Percentiles rank a stretch among this genome's conserved stretches.
Evolutionary conservation across 2,888 invertebrate species (phyloP).

Genomic region (Thereva nobilitata): DNA sequence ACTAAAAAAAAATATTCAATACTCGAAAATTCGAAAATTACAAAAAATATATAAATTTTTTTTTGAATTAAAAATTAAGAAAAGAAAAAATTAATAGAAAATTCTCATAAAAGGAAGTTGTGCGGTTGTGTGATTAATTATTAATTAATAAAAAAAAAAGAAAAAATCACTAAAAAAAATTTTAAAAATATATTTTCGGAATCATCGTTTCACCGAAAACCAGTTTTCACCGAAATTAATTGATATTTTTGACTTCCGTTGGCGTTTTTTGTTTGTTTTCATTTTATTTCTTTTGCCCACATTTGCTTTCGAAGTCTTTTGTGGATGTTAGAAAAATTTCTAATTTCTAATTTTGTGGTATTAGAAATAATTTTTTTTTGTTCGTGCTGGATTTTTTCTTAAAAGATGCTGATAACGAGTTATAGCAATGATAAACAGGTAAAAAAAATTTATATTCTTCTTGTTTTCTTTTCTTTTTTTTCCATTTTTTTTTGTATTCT

Average conservation of each 20-base stretch:
- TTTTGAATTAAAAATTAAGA: too few species aligned
- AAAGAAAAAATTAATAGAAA: slow-evolving; percentile 8
- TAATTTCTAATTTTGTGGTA: background rate
- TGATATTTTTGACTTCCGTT: too few species aligned
- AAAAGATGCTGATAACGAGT: slow-evolving; percentile 27
- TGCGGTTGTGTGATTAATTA: slow-evolving; percentile 1
- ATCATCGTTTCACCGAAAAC: too few species aligned
- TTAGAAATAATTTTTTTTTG: background rate
- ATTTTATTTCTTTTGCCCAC: too few species aligned
- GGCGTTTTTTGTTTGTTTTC: too few species aligned
- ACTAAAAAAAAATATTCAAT: too few species aligned
- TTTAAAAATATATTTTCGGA: too few species aligned
- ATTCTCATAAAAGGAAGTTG: slow-evolving; percentile 18
- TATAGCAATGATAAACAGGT: slow-evolving; percentile 31
- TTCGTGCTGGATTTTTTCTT: slow-evolving; percentile 10
- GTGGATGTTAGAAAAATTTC: background rate
- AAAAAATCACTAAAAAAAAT: too few species aligned
- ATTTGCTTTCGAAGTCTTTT: background rate
- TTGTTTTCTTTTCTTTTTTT: too few species aligned
- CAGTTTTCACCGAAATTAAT: too few species aligned
- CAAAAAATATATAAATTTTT: too few species aligned
- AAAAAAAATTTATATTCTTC: background rate
- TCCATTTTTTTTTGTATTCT: background rate
- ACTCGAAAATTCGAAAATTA: too few species aligned
- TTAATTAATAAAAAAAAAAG: background rate